Evolutionary conservation across 1,140 invertebrate species (phyloP), one percentile per base, ranked within the genome.

Genomic region (Oncopeltus fasciatus): DNA sequence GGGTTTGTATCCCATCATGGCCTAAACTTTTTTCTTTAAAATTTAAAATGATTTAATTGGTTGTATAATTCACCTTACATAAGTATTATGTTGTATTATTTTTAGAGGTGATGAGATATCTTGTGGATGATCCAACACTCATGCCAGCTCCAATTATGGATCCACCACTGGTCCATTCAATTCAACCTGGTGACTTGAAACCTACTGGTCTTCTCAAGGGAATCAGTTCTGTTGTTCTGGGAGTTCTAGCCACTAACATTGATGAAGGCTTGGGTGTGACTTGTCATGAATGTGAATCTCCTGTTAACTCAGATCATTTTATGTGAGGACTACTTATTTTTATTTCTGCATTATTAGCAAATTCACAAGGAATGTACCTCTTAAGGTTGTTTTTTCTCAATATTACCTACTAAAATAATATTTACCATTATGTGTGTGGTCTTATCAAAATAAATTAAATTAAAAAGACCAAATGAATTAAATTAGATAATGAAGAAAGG

Each of bases 241-340:
- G 49, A 26, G 24, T 53, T 14, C 4, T 24, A 1, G 49, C 49
- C 26, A 2, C 44, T 46, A 11, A 11, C 4, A 53, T 20, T 3
- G 4, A 16, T 21, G 57, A 59, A 21, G 51, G 24, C 26, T 20
- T 12, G 8, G 26, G 11, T 3, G 21, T 38, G 20, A 20, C 18
- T 3, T 59, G 57, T 59, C 28, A 38, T 38, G 57, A 59, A 44
- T 59, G 57, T 44, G 57, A 59, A 38, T 31, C 57, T 38, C 28
- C 21, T 3, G 31, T 59, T 44, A 59, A n/a, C 16, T 1, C 16
- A 14, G 31, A 59, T 59, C 57, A 59, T 16, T 59, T 59, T 59
- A 24, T 26, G 31, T 31, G 1, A 16, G 57, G 21, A 31, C n/a
- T n/a, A n/a, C n/a, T n/a, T n/a, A n/a, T n/a, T n/a, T n/a, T n/a